Evolutionary conservation across 2,113 vertebrate species (phyloP), one percentile per base, ranked within the genome.

Genomic region (Tor tambroides): DNA sequence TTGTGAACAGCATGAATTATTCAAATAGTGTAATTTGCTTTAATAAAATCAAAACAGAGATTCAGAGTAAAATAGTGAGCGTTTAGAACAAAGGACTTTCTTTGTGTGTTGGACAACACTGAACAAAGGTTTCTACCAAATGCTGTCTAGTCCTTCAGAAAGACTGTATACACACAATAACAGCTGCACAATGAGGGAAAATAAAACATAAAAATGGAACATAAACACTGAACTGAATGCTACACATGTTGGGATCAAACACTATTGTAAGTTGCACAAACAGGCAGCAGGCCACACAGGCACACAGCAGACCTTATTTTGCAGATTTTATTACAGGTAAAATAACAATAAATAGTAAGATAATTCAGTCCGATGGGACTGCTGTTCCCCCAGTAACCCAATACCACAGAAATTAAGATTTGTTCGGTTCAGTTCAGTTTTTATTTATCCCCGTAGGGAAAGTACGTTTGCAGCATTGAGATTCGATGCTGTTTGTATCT

Each of bases 61-160:
- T 80, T 71, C 77, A 7, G n/a, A 71, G 30, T 38, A 72, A 86
- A 86, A 71, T 59, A 80, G 71, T 86, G 76, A 86, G 43, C 23
- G 8, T 38, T 28, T 79, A 21, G 28, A 54, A 69, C 61, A 86
- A 78, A 38, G 32, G 10, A 26, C 63, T 71, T 2, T 21, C 15
- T 54, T 51, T 71, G 63, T 56, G 77, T 69, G 49, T 15, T 80
- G 35, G 79, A 80, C 32, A 7, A n/a, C 32, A 26, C 79, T 67
- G n/a, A 82, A 65, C 15, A 67, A 82, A 63, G 7, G 49, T 54
- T 30, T 78, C 28, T 54, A 56, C 56, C 30, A 43, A 81, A 65
- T 67, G n/a, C 15, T 81, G 35, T 81, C 56, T 65, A 65, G n/a
- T n/a, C 59, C 12, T 46, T 81, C 28, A 81, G n/a, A 81, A 46